Evolutionary conservation across 2,888 invertebrate genomes (phyloP), one percentile per base, ranked within the genome.

Genomic region (Bruchidius siliquastri): DNA sequence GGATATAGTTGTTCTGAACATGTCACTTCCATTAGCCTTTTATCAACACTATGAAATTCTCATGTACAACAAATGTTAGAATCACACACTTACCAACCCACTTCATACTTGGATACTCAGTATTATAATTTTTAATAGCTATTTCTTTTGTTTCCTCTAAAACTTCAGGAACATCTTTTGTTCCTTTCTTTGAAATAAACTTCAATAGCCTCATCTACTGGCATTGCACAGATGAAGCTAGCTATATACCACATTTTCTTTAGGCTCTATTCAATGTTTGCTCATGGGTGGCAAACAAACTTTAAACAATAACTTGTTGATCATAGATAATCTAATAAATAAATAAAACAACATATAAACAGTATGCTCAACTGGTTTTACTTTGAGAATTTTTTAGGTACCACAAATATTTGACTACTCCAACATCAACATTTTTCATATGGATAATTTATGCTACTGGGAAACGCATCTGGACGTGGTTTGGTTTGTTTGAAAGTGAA

Each of bases 241-340:
- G 97, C 96, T 69, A 97, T 90, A 80, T 97, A 97, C 96, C 96
- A 97, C 91, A 98, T 91, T 85, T 97, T 98, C 83, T 94, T 92
- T 0, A 93, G 94, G 82, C 96, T 96, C 84, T 97, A 97, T 87
- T 96, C 96, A 69, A 98, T 90, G 83, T 96, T 94, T 20, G 89
- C 87, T 82, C 93, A 92, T 88, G 92, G 90, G 86, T 98, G 96
- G 80, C 96, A 96, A 0, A 98, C 90, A 88, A 91, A 97, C 97
- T 97, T 86, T 76, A 91, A 89, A 49, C 30, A 30, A 72, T 72
- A 73, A 66, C 21, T n/a, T n/a, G n/a, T n/a, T n/a, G n/a, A n/a
- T n/a, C n/a, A n/a, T n/a, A n/a, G n/a, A n/a, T n/a, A n/a, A n/a
- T n/a, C n/a, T n/a, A n/a, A n/a, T n/a, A n/a, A n/a, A n/a, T n/a